Conservation (phyloP, 2,113 vertebrate species). For the Rafetus swinhoei region DNA sequence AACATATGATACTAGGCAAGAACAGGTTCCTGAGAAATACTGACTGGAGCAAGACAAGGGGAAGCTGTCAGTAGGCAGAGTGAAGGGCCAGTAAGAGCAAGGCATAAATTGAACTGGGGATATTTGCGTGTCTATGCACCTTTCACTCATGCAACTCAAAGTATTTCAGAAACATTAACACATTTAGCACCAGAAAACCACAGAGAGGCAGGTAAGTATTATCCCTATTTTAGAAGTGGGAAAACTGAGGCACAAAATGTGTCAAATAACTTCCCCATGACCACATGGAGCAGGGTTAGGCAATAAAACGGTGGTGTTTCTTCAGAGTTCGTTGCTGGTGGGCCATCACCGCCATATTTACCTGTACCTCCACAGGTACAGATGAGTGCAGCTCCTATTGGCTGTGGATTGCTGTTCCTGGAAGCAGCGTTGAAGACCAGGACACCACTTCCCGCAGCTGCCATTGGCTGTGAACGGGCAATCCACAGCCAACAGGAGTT, state of each 20-base stretch:
- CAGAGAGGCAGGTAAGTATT: neutral
- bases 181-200: neutral
- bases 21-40: neutral
- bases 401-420: too few species aligned
- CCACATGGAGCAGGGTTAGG: too few species aligned
- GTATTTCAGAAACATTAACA: neutral
- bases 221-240: neutral
- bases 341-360: too few species aligned
- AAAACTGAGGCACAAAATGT: neutral
- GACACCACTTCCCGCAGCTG: too few species aligned
- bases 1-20: neutral
- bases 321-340: too few species aligned
- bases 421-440: too few species aligned
- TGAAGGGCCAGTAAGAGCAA: neutral
- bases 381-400: too few species aligned
- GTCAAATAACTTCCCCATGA: neutral
- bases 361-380: too few species aligned
- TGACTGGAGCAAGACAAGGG: too few species aligned
- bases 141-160: neutral
- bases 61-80: neutral
- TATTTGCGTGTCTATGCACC: neutral
- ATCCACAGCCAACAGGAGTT: too few species aligned
- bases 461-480: too few species aligned
- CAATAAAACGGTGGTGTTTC: too few species aligned
- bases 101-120: fast-evolving